Percentiles rank a stretch among this genome's conserved stretches.
phyloP scores from a whole-genome alignment of 2,888 invertebrate species.

The Scaptomyza polygonia region DNA sequence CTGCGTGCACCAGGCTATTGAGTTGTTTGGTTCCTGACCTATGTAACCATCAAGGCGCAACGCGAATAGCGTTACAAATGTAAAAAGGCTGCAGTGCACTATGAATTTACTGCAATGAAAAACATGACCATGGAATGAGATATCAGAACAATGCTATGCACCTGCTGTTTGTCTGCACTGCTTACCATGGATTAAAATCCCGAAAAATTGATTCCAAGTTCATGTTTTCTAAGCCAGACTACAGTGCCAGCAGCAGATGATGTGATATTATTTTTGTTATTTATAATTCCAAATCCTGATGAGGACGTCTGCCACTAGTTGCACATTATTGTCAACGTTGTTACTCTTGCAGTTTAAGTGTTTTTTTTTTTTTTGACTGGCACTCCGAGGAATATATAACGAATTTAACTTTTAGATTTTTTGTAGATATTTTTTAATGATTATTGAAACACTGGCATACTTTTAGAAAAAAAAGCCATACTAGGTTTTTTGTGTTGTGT shows the following conservation, averaged over 20 bases:
- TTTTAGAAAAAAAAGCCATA: constrained; percentile 28
- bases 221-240: constrained; percentile 85
- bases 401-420: not conserved
- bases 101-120: constrained; percentile 94
- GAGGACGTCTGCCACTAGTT: constrained; percentile 61
- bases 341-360: constrained; percentile 1
- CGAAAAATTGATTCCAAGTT: constrained; percentile 95
- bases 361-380: not conserved
- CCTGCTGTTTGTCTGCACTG: not conserved
- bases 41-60: constrained; percentile 94
- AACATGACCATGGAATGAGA: constrained; percentile 11
- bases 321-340: constrained; percentile 57
- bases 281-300: constrained; percentile 22
- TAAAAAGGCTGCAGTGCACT: constrained; percentile 95
- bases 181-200: constrained; percentile 96
- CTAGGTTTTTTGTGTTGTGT: constrained; percentile 44
- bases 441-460: constrained; percentile 35
- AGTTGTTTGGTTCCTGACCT: constrained; percentile 66
- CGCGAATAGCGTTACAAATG: constrained; percentile 95
- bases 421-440: constrained; percentile 10
- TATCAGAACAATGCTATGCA: constrained; percentile 57
- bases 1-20: not conserved
- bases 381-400: not conserved
- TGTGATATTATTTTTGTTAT: constrained; percentile 10
- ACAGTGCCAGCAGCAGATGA: not conserved